These are phyloP conservation scores for Sycophila sp. DNA, from an alignment of 1,140 invertebrate genomes.

Conservation along the genomic window DNA sequence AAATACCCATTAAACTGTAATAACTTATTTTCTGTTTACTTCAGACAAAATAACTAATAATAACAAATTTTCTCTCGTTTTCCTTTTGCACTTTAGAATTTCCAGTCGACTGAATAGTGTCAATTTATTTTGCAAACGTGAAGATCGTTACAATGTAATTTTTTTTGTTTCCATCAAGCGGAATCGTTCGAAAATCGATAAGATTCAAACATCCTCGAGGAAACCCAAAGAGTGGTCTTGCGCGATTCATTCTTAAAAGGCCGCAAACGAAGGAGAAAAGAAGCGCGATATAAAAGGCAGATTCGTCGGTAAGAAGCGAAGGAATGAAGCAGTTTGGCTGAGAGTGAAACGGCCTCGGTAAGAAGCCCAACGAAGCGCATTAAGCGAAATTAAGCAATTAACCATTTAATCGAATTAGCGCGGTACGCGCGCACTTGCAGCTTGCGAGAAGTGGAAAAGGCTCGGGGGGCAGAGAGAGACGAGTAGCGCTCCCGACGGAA, in stretches of 20 bases:
- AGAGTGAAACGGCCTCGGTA: slow-evolving; percentile 25
- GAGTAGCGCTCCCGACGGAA: no score
- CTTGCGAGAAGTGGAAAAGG: slow-evolving; percentile 1
- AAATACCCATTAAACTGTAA: no score
- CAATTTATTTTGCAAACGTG: no score
- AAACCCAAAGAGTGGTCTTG: no score
- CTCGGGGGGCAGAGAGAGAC: not conserved
- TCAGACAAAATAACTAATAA: no score
- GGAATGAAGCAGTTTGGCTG: not conserved
- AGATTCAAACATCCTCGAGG: not conserved
- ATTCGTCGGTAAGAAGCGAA: not conserved
- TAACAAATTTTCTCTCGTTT: no score
- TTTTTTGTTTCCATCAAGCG: not conserved
- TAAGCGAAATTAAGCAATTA: slow-evolving; percentile 62
- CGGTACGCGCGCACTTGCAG: slow-evolving; percentile 42
- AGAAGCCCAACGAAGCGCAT: slow-evolving; percentile 47
- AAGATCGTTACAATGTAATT: no score
- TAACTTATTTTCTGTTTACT: no score
- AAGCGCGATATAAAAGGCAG: not conserved
- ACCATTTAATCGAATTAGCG: slow-evolving; percentile 61
- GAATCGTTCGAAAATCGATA: not conserved
- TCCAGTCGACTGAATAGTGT: no score
- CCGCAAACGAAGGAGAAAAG: not conserved
- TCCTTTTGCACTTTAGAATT: no score
- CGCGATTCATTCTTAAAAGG: no score